Evolutionary conservation across 2,113 vertebrate species (phyloP).

Genomic region (Capricornis sumatraensis): DNA sequence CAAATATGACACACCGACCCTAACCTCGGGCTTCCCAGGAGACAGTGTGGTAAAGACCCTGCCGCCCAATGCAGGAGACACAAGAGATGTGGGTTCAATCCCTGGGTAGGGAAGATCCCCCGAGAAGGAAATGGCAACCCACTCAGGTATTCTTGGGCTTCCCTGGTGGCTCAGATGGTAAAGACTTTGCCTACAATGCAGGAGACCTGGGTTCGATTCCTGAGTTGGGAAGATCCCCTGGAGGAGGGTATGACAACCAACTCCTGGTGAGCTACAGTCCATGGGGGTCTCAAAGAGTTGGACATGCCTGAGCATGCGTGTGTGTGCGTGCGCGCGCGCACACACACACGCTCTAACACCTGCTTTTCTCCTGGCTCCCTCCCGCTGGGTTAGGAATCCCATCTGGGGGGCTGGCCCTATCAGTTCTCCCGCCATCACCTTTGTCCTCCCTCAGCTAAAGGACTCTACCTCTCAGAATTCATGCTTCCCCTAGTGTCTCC

Average conservation of each 20-base stretch:
- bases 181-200: background rate
- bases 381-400: background rate
- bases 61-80: background rate
- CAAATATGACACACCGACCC: background rate
- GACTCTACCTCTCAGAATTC: background rate
- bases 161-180: background rate
- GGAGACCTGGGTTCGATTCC: background rate
- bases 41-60: background rate
- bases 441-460: background rate
- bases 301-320: background rate
- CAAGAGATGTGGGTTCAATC: background rate
- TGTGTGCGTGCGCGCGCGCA: rapidly evolving
- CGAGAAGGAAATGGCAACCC: background rate
- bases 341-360: background rate
- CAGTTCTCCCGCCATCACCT: background rate
- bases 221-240: background rate
- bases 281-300: background rate
- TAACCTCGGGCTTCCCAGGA: background rate
- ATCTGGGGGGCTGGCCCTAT: background rate
- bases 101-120: background rate
- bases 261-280: background rate
- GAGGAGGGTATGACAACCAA: background rate
- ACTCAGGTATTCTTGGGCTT: background rate
- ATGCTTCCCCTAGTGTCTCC: background rate
- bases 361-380: background rate